Percentiles rank a stretch among this genome's conserved stretches.
Evolutionary conservation across 2,797 vertebrate genomes (phyloP).

Genomic region (Channa striata): DNA sequence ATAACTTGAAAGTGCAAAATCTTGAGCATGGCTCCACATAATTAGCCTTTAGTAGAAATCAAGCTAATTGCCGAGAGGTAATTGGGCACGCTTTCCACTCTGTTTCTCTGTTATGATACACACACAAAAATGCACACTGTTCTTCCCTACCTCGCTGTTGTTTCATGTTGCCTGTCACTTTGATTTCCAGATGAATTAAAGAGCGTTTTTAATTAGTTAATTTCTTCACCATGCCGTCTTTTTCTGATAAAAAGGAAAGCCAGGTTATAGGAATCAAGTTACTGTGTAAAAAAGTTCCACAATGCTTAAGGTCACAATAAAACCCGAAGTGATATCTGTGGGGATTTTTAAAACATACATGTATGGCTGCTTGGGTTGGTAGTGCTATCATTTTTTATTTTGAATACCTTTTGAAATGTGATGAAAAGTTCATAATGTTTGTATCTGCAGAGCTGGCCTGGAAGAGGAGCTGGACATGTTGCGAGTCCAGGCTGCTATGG

Average conservation of each 20-base stretch:
- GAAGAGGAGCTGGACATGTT: constrained; percentile 90
- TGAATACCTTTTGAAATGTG: background rate
- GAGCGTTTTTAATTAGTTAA: constrained; percentile 79
- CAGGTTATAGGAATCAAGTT: constrained; percentile 33
- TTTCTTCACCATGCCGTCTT: constrained; percentile 65
- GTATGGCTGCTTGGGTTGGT: constrained; percentile 16
- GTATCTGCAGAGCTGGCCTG: constrained; percentile 82
- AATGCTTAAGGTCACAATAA: constrained; percentile 34
- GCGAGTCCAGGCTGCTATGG: constrained; percentile 82
- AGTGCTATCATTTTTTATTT: background rate
- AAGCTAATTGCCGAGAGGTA: constrained; percentile 86
- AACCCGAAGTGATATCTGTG: constrained; percentile 39
- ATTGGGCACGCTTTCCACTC: constrained; percentile 82
- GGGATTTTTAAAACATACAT: constrained; percentile 35
- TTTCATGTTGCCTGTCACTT: constrained; percentile 85
- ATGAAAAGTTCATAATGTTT: constrained; percentile 29
- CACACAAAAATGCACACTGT: constrained; percentile 39
- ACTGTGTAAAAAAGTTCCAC: constrained; percentile 38
- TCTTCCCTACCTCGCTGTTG: constrained; percentile 69
- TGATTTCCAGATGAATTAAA: constrained; percentile 81
- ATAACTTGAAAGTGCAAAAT: constrained; percentile 89
- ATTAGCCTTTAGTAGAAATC: constrained; percentile 87
- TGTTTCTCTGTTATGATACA: constrained; percentile 75
- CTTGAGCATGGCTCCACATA: constrained; percentile 81
- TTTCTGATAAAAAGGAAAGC: constrained; percentile 52